Evolutionary conservation across 2,888 invertebrate genomes (phyloP), one percentile per base, ranked within the genome.

Genomic region (Sinohyriopsis cumingii): DNA sequence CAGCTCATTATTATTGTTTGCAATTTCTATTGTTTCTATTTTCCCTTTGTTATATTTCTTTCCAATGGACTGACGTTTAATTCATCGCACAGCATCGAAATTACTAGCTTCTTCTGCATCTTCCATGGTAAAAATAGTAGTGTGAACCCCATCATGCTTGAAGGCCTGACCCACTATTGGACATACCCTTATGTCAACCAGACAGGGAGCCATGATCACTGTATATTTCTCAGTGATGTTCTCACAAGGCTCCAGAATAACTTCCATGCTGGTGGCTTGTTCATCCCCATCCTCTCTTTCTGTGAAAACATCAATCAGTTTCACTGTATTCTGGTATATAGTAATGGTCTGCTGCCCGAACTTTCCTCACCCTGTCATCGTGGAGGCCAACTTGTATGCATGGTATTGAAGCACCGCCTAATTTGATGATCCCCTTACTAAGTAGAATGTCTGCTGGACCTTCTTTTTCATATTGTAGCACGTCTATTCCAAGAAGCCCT

Each of bases 271-370:
- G 18, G 18, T 18, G 9, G 57, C n/a, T 5, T 55, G 20, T 20
- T 73, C 68, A 67, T 75, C 75, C 1, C 15, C 25, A 15, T 69
- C 69, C 15, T 54, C 55, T 18, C 72, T 68, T 54, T 73, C 73
- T 20, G 76, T 56, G 57, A 64, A 71, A 5, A 71, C 76, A 63
- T 79, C 77, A 45, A 79, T 69, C 1, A 76, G 67, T 61, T 61
- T 78, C 78, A 55, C 65, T 63, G 15, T 62, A 25, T n/a, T 63
- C 63, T n/a, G 72, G 75, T 54, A 73, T 72, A 12, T 20, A 28
- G 55, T 54, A 19, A 54, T 59, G 53, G 25, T 25, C 25, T 25
- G 25, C 4, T 25, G 25, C 25, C 25, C 4, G 25, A 25, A 25
- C 25, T 25, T 25, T 25, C 25, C 25, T 25, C 25, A 25, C 25